These are phyloP conservation scores for Pheosia gnoma DNA, from an alignment of 2,888 invertebrate species.

Conservation along the genomic window DNA sequence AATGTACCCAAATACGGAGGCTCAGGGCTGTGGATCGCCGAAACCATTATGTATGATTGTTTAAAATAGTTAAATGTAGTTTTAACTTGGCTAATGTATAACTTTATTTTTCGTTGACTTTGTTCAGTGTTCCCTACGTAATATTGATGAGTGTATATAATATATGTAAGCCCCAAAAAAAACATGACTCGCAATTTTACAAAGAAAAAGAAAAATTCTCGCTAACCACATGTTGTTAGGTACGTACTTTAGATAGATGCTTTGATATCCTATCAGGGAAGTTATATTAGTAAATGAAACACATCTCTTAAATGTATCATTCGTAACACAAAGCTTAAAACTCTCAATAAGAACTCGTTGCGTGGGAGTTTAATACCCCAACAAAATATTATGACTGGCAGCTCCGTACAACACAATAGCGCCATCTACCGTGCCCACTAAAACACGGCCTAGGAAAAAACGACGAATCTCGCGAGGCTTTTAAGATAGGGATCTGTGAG, in stretches of 20 bases:
- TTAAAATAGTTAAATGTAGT: no score
- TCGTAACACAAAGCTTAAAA: background rate
- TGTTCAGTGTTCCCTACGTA: no score
- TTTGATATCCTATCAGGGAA: background rate
- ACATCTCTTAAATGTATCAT: background rate
- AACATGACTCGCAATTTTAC: no score
- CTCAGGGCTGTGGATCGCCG: background rate
- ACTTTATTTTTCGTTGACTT: no score
- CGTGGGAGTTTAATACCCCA: slow-evolving; percentile 5
- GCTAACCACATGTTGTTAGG: no score
- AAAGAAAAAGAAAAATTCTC: no score
- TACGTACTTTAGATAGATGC: background rate
- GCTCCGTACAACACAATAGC: slow-evolving; percentile 23
- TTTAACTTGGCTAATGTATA: no score
- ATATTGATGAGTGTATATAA: no score
- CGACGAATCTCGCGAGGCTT: slow-evolving; percentile 44
- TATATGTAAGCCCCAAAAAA: no score
- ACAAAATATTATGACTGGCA: slow-evolving; percentile 22
- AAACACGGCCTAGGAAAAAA: slow-evolving; percentile 19
- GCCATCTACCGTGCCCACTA: slow-evolving; percentile 14
- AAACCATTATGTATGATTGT: background rate
- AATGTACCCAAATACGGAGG: slow-evolving; percentile 22
- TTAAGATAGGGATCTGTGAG: slow-evolving; percentile 49
- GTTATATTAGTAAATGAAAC: background rate
- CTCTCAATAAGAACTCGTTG: background rate